Conservation (phyloP, 1,140 invertebrate species). For the Pseudomyrmex sp. region DNA sequence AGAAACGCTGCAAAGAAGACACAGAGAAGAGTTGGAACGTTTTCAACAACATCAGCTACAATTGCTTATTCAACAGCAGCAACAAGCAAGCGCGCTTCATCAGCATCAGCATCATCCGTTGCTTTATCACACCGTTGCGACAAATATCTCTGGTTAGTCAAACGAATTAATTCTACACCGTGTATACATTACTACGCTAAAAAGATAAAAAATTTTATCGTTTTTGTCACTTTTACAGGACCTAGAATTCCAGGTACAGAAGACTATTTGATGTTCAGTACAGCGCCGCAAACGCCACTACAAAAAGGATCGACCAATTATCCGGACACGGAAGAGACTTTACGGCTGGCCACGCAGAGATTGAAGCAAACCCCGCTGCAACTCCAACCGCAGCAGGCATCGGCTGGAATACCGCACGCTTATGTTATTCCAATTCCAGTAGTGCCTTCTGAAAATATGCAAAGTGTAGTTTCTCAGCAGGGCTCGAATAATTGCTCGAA, state of each 20-base stretch:
- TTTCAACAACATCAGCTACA: constrained; percentile 84
- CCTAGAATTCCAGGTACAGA: constrained; percentile 80
- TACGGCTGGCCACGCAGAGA: constrained; percentile 83
- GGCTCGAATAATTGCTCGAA: constrained; percentile 59
- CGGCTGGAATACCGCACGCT: constrained; percentile 79
- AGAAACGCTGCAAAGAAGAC: constrained; percentile 82
- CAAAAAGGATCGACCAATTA: constrained; percentile 80
- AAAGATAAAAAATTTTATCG: constrained; percentile 13
- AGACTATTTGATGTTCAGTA: constrained; percentile 84
- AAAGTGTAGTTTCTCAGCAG: constrained; percentile 72
- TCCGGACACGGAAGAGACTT: constrained; percentile 82
- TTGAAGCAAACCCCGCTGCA: constrained; percentile 80
- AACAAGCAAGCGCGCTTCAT: constrained; percentile 82
- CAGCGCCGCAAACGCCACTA: constrained; percentile 82
- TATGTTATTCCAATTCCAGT: constrained; percentile 84
- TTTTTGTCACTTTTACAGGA: constrained; percentile 68
- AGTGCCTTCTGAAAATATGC: constrained; percentile 82
- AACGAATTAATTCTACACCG: constrained; percentile 5
- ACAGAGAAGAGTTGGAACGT: constrained; percentile 82
- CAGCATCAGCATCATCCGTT: constrained; percentile 83
- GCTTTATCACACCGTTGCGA: constrained; percentile 81
- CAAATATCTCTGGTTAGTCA: constrained; percentile 73
- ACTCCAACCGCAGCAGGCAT: constrained; percentile 70
- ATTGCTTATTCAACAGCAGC: constrained; percentile 82
- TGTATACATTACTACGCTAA: neutral